These are phyloP conservation scores for Pachypeltis micranthus DNA, from an alignment of 1,140 invertebrate genomes.

Conservation along the genomic window DNA sequence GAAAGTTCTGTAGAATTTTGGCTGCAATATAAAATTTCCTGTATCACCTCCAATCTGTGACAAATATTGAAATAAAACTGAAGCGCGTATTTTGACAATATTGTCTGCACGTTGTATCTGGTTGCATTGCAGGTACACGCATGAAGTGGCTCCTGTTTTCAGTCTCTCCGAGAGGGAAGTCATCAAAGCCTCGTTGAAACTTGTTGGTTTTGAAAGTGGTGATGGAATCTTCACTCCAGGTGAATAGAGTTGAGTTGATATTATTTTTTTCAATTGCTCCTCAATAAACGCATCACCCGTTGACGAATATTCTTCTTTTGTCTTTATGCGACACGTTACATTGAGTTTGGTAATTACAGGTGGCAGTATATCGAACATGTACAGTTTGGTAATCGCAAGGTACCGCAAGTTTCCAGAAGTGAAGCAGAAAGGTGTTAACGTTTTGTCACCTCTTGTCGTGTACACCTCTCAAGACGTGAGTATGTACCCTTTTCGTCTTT, in stretches of 20 bases:
- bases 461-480: conserved; percentile 66
- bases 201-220: conserved; percentile 54
- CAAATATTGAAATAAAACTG: too few relatives aligned
- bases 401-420: conserved; percentile 57
- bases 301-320: too few relatives aligned
- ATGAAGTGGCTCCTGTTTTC: conserved; percentile 64
- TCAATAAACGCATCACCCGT: too few relatives aligned
- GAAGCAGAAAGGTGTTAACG: conserved; percentile 54
- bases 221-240: conserved; percentile 62
- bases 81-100: too few relatives aligned
- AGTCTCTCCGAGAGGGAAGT: conserved; percentile 55
- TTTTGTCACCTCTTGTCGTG: conserved; percentile 45
- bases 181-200: conserved; percentile 43
- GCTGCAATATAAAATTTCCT: too few relatives aligned
- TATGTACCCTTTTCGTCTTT: too few relatives aligned
- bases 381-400: conserved; percentile 66
- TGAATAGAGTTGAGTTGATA: too few relatives aligned
- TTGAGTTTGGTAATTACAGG: too few relatives aligned
- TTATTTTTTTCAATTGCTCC: not conserved
- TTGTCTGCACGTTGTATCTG: too few relatives aligned
- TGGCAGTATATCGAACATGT: conserved; percentile 80
- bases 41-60: too few relatives aligned
- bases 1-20: too few relatives aligned
- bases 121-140: conserved; percentile 55
- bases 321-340: too few relatives aligned